Evolutionary conservation across 2,888 invertebrate species (phyloP).

Genomic region (Drosophila neonasuta): DNA sequence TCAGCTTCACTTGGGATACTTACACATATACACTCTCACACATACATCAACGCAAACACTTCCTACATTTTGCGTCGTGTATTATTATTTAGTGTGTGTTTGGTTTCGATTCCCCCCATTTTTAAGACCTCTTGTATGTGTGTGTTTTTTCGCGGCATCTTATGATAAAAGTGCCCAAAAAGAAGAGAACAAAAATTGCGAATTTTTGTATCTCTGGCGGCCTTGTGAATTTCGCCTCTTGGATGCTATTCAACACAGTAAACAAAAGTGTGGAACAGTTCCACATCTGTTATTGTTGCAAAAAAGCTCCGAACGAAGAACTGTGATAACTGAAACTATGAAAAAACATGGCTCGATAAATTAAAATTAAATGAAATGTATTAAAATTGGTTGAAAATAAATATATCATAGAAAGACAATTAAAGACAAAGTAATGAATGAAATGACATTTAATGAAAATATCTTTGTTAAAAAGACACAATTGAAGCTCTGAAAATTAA

Average conservation of each 20-base stretch:
- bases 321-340: constrained; percentile 4
- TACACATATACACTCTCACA: constrained; percentile 33
- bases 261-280: constrained; percentile 11
- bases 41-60: constrained; percentile 29
- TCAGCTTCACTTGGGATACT: constrained; percentile 52
- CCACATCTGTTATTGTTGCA: constrained; percentile 2
- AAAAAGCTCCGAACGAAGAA: background rate
- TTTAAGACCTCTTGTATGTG: constrained; percentile 6
- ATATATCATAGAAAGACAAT: background rate
- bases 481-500: no score
- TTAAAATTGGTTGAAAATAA: background rate
- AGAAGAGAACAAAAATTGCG: background rate
- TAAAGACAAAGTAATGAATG: no score
- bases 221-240: constrained; percentile 23
- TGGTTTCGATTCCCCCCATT: constrained; percentile 36
- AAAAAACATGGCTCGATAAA: background rate
- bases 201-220: constrained; percentile 12
- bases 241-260: constrained; percentile 10
- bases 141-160: constrained; percentile 11
- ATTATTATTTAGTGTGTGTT: constrained; percentile 52
- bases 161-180: constrained; percentile 15
- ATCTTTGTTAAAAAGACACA: no score
- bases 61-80: constrained; percentile 47
- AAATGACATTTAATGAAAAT: no score
- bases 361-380: background rate